A percentile compares a stretch with the other conserved stretches of the same genome.
Evolutionary conservation across 2,113 vertebrate genomes (phyloP).

Genomic region (Eptesicus fuscus): DNA sequence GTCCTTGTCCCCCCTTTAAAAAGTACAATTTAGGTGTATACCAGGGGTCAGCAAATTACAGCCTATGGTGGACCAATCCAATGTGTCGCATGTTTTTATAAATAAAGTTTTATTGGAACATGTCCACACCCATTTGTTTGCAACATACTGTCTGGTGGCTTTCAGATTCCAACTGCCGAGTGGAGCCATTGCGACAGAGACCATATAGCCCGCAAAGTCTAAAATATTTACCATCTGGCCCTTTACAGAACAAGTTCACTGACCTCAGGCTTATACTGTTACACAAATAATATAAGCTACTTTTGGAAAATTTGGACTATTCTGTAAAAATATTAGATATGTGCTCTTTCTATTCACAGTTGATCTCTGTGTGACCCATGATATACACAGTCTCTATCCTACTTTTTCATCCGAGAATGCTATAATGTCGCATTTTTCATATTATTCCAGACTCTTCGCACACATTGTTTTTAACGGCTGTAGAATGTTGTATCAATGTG

Average conservation of each 20-base stretch:
- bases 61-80: not conserved
- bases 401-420: not conserved
- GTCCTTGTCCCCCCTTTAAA: not conserved
- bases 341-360: not conserved
- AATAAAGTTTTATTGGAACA: slow-evolving; percentile 50
- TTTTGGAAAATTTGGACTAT: not conserved
- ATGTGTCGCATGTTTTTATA: not conserved
- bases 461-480: not conserved
- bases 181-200: not conserved
- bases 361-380: not conserved
- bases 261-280: not conserved
- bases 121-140: not conserved
- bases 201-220: not conserved
- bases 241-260: not conserved
- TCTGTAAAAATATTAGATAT: not conserved
- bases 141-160: not conserved
- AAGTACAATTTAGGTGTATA: not conserved
- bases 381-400: not conserved
- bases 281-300: not conserved
- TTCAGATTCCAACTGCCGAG: not conserved
- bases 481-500: not conserved
- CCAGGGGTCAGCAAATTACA: not conserved
- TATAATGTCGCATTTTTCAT: not conserved
- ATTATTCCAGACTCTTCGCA: not conserved
- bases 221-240: not conserved